Conservation (phyloP, 2,797 vertebrate genomes). For the Onychomys torridus region DNA sequence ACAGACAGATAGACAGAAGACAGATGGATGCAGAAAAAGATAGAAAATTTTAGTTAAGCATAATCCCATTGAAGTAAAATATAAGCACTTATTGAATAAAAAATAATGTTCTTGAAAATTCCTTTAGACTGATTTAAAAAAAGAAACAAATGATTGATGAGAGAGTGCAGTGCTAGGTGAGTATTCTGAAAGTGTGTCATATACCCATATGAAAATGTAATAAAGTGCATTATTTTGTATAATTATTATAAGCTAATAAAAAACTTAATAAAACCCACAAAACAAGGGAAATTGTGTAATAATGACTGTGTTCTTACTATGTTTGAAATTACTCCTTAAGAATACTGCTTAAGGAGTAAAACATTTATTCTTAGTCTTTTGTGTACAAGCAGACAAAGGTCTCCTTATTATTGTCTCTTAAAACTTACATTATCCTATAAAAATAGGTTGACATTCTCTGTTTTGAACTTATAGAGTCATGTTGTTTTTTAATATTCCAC, state of each 20-base stretch:
- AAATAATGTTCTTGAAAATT: neutral
- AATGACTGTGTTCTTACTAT: neutral
- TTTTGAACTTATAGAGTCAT: neutral
- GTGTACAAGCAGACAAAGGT: neutral
- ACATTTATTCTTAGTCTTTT: neutral
- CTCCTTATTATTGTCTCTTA: neutral
- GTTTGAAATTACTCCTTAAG: neutral
- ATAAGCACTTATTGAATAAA: neutral
- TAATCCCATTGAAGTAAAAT: neutral
- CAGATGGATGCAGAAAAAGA: neutral
- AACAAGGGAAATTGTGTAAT: neutral
- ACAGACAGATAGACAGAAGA: neutral
- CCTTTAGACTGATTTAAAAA: neutral
- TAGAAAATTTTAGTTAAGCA: neutral
- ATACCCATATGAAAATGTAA: neutral
- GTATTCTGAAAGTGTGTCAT: neutral
- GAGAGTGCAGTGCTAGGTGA: neutral
- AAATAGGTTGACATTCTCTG: neutral
- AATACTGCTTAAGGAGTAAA: neutral
- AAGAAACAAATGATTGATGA: neutral
- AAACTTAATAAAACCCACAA: neutral
- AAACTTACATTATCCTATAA: neutral
- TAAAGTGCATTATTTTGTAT: neutral
- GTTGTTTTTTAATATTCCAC: neutral
- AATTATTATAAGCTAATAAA: neutral